Base-by-base conservation (phyloP, 2,113 vertebrate genomes). In the Proteles cristata region DNA sequence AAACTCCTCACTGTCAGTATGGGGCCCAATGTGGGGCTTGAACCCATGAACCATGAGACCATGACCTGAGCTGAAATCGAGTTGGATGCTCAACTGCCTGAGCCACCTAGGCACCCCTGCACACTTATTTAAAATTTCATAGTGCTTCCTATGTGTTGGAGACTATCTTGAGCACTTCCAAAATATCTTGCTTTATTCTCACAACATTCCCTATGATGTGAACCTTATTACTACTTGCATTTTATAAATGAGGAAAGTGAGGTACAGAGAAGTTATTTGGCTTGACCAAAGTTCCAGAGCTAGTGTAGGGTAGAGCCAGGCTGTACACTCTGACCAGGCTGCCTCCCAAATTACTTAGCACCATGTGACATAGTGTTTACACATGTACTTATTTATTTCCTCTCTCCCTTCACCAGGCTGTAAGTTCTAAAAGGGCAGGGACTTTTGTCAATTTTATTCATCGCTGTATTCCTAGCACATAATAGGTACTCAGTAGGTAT, bases 241-340 rank as follows among this genome's bases (percentile, higher is more conserved):
- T 63, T 77, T 83, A 50, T 16, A 71, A 83, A 23, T 7, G 17
- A 88, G 63, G 43, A 48, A 48, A 35, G 7, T 3, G 31, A 26
- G n/a, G 10, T 19, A 48, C 39, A 82, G 31, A 35, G 63, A 33
- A 83, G 25, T 16, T 21, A 68, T 19, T 25, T 43, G 7, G 23
- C 21, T 69, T 90, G 48, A 81, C 65, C 35, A 55, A 28, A 16
- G 8, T 39, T 28, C 25, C 25, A 19, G 63, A 16, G 19, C 21
- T 63, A 33, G 5, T 1, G 9, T 1, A 10, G 48, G 21, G 65
- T 7, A 7, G 43, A 33, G 53, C 12, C 4, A 15, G 25, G 39
- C 16, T 21, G 0, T 33, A 19, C 1, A 5, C 0, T 25, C 6
- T 25, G 11, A 50, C 31, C 0, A 1, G 10, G 33, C 58, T 82